Conservation (phyloP, 2,797 vertebrate genomes). For the Eleutherodactylus coqui region DNA sequence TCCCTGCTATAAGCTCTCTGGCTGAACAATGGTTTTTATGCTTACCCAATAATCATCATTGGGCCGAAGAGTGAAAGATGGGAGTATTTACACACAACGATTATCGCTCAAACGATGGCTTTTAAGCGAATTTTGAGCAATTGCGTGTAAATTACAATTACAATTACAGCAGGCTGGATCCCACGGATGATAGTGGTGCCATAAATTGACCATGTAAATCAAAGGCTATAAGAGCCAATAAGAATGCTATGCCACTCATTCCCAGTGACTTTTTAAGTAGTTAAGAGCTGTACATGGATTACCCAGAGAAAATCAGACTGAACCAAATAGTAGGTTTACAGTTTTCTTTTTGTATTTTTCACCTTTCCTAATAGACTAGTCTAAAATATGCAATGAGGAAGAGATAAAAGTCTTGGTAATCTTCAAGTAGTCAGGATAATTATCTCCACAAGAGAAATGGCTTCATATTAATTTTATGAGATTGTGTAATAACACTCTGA, state of each 20-base stretch:
- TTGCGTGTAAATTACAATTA: too few species aligned
- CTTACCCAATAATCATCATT: too few species aligned
- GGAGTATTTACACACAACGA: too few species aligned
- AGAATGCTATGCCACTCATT: neutral
- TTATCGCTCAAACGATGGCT: too few species aligned
- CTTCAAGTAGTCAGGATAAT: neutral
- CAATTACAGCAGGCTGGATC: neutral
- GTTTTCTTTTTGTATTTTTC: neutral
- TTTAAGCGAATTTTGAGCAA: too few species aligned
- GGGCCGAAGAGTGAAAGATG: too few species aligned
- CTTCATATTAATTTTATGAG: conserved; percentile 15
- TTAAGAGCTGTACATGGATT: neutral
- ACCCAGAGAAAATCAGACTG: neutral
- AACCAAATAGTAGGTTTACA: neutral
- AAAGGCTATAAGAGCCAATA: neutral
- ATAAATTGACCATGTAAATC: neutral
- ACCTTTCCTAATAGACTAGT: neutral
- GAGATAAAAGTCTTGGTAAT: conserved; percentile 6
- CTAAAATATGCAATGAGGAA: neutral
- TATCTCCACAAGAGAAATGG: conserved; percentile 8
- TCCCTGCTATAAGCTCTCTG: too few species aligned
- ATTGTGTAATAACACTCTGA: neutral
- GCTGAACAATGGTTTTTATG: too few species aligned
- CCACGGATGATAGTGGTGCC: neutral
- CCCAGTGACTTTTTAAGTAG: too few species aligned